Evolutionary conservation across 23 tunicate species (phyloP), one percentile per base, ranked within the genome.

Genomic region (Trididemnum clinides): DNA sequence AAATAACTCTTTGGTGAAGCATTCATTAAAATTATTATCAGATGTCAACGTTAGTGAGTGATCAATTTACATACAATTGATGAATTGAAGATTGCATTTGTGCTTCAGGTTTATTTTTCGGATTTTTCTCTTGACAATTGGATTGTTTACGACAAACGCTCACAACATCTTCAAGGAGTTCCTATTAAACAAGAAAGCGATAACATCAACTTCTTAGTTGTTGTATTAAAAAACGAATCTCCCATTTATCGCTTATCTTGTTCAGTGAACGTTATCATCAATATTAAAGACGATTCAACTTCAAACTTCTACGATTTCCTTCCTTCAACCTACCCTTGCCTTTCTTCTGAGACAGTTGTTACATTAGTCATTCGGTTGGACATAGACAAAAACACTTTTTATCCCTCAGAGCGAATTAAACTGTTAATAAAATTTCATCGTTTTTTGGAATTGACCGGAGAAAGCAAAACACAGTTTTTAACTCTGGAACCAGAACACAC

Each of bases 111-210:
- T 1, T 77, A 82, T 12, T 5, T 65, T 65, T 38, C 36, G 0
- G 39, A 34, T n/a, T 34, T 20, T 38, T 36, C 35, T n/a, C 27
- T 64, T 1, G 21, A 36, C 26, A 86, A 85, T 31, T 90, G 95
- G 95, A 44, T 90, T 6, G 25, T 90, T 1, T 79, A 71, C 44
- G 1, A 57, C 0, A 83, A 90, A 28, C 51, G 37, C n/a, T 39
- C 77, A 2, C 31, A 51, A 19, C 65, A 35, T 15, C 36, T 85
- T 1, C 71, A 80, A 22, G 97, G 97, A 10, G 97, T 92, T 33
- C 97, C 97, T 29, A 33, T 92, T n/a, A 1, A 51, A 36, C 28
- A 39, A 0, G 84, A 87, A 44, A 59, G 3, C 30, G 91, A 74
- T 1, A 28, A 69, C 26, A n/a, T n/a, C n/a, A n/a, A n/a, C n/a